A percentile compares a stretch with the other conserved stretches of the same genome.
Evolutionary conservation across 2,797 vertebrate genomes (phyloP).

Genomic region (Petrocephalus sullivani): DNA sequence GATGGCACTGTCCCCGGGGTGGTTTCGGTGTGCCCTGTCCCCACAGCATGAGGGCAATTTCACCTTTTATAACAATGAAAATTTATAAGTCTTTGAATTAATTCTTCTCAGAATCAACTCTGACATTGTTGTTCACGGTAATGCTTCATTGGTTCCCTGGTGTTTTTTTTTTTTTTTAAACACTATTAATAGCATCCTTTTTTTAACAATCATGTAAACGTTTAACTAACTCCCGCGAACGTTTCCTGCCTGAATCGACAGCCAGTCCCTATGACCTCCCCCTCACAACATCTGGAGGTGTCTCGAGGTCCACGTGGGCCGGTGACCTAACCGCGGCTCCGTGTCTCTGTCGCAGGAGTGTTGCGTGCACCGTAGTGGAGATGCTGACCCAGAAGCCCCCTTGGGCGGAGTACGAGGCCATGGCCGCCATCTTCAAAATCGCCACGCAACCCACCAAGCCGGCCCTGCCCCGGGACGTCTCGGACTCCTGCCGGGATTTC

Average conservation of each 20-base stretch:
- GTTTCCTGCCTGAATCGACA: background rate
- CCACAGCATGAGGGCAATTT: background rate
- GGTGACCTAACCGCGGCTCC: background rate
- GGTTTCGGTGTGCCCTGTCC: background rate
- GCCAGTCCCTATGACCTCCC: background rate
- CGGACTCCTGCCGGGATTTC: constrained; percentile 75
- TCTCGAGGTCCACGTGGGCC: background rate
- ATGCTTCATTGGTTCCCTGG: background rate
- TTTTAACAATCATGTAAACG: background rate
- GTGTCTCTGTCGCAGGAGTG: constrained; percentile 65
- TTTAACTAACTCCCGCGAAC: background rate
- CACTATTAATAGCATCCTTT: background rate
- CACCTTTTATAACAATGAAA: background rate
- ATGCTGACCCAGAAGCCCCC: constrained; percentile 91
- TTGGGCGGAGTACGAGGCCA: constrained; percentile 87
- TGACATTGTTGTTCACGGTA: background rate
- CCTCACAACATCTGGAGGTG: background rate
- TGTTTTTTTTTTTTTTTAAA: background rate
- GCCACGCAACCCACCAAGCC: constrained; percentile 89
- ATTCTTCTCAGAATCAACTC: background rate
- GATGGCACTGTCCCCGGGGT: background rate
- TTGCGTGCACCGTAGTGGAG: constrained; percentile 87
- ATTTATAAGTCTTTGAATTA: background rate
- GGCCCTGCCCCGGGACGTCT: constrained; percentile 72
- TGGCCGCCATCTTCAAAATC: constrained; percentile 92